Base-by-base conservation (phyloP, 2,888 invertebrate genomes). In the Pilophorus perplexus region DNA sequence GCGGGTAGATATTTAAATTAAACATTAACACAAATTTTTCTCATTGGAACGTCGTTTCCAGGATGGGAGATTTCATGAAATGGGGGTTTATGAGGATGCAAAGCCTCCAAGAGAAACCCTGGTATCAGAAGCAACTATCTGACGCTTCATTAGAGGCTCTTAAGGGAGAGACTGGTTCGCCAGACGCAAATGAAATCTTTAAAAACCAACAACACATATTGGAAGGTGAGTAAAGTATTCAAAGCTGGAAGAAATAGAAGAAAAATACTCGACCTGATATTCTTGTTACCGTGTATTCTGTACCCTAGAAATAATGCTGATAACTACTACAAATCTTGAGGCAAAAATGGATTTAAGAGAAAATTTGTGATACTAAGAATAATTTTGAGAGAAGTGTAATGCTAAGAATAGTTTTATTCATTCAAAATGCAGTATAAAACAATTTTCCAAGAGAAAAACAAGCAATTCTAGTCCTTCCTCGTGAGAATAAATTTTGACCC, bases 21-120 rank as follows among this genome's bases (percentile, higher is more conserved):
- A 6, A 3, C 12, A 38, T 3, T 38, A 6, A n/a, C n/a, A 28
- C 8, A 28, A 28, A n/a, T n/a, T n/a, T n/a, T n/a, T n/a, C n/a
- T n/a, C n/a, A n/a, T n/a, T n/a, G n/a, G n/a, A n/a, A n/a, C n/a
- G n/a, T n/a, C 33, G n/a, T 18, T 59, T 42, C 6, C 59, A 59
- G 59, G 14, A 42, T 59, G 59, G 42, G 59, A 5, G 59, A 59
- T 27, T 59, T 40, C 42, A 23, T 59, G 59, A 59, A 16, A 25
- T 59, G 59, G 59, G 59, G 59, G 18, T 25, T 16, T 8, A 16
- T 8, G 10, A 40, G n/a, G 1, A 59, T 25, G 25, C 20, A 38
- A 42, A 25, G 23, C n/a, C 23, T 42, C 23, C 42, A 14, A 59
- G 27, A 38, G 5, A 25, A 23, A 16, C 42, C 59, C 8, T 59